phyloP scores from a whole-genome alignment of 2,113 vertebrate species.

The Myotis yumanensis region DNA sequence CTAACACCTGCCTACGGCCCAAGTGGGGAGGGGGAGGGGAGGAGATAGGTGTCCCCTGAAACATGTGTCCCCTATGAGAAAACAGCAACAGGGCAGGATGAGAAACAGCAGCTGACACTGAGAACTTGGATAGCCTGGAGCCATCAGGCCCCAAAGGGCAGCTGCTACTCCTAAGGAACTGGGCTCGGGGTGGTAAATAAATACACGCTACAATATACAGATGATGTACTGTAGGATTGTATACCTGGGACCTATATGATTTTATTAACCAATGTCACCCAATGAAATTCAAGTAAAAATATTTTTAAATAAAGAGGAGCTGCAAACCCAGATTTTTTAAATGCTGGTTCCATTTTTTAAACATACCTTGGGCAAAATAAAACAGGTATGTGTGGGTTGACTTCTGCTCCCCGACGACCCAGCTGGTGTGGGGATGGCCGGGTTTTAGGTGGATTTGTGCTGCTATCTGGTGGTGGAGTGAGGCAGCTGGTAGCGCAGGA shows the following conservation, averaged over 20 bases:
- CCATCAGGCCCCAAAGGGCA: not conserved
- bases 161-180: not conserved
- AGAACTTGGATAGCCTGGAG: not conserved
- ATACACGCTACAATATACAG: not conserved
- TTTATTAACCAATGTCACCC: not conserved
- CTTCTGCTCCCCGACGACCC: not conserved
- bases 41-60: not conserved
- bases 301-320: not conserved
- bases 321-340: not conserved
- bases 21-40: not conserved
- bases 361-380: not conserved
- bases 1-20: too few species aligned
- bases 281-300: not conserved
- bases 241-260: not conserved
- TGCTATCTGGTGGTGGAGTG: slow-evolving; percentile 41
- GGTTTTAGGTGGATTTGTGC: not conserved
- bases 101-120: not conserved
- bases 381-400: not conserved
- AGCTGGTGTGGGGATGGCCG: not conserved
- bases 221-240: not conserved
- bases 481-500: not conserved
- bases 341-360: not conserved
- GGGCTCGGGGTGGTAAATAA: not conserved
- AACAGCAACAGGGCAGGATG: not conserved
- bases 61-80: rapidly evolving